A percentile compares a stretch with the other conserved stretches of the same genome.
phyloP scores from a whole-genome alignment of 2,113 vertebrate genomes.

The Origma solitaria region DNA sequence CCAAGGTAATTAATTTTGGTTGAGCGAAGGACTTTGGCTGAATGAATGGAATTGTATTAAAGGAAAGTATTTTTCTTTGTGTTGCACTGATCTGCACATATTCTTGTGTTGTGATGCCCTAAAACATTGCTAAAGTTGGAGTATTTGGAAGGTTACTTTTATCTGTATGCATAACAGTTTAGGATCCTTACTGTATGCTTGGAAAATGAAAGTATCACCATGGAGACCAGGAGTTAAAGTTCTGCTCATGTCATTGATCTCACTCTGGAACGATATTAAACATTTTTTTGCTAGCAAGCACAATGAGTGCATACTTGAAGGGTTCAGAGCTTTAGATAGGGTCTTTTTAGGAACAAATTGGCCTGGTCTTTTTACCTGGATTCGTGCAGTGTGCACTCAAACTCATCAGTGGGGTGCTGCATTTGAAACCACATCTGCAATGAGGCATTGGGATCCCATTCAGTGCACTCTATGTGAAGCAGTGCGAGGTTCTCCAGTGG shows the following conservation, averaged over 20 bases:
- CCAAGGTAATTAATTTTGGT: not conserved
- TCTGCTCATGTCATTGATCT: not conserved
- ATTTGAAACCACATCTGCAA: not conserved
- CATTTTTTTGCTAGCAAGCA: not conserved
- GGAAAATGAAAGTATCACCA: not conserved
- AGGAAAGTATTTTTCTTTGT: not conserved
- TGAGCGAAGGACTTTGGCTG: not conserved
- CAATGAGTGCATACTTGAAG: not conserved
- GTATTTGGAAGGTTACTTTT: not conserved
- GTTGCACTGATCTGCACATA: accelerated
- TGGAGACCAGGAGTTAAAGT: not conserved
- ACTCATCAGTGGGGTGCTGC: accelerated
- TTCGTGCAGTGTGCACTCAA: not conserved
- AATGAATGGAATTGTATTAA: not conserved
- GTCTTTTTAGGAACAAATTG: not conserved
- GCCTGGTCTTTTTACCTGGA: not conserved
- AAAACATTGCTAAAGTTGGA: not conserved
- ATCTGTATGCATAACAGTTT: not conserved
- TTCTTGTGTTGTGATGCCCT: not conserved
- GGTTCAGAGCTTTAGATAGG: not conserved
- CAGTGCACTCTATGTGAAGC: accelerated
- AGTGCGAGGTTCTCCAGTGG: not conserved
- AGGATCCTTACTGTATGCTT: not conserved
- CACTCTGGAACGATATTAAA: not conserved
- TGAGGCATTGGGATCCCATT: not conserved